These are phyloP conservation scores for Numenius arquata DNA, from an alignment of 2,113 vertebrate species.

Conservation along the genomic window DNA sequence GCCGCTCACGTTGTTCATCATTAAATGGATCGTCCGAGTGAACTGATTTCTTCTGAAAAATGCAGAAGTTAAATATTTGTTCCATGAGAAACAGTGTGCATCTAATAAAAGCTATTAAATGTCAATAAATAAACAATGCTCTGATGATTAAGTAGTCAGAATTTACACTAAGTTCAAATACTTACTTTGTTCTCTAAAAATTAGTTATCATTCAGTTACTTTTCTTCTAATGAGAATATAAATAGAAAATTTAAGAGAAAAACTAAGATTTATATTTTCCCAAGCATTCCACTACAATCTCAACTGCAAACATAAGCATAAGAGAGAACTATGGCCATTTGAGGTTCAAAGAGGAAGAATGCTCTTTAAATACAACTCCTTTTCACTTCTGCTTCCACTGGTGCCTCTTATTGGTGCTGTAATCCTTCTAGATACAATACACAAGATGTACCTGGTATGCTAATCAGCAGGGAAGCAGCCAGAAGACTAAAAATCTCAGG, in stretches of 20 bases:
- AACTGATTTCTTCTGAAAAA: slow-evolving; percentile 74
- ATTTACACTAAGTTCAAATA: neutral
- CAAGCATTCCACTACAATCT: neutral
- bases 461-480: neutral
- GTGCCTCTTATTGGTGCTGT: neutral
- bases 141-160: neutral
- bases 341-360: neutral
- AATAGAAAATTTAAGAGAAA: neutral
- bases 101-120: neutral
- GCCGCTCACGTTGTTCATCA: slow-evolving; percentile 86
- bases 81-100: neutral
- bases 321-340: neutral
- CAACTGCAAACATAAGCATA: neutral
- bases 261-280: neutral
- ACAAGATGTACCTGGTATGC: neutral
- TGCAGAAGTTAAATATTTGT: slow-evolving; percentile 13
- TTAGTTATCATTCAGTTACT: neutral
- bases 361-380: neutral
- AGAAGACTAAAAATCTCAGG: neutral
- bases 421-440: neutral
- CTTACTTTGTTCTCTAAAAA: neutral
- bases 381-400: neutral
- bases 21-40: slow-evolving; percentile 87
- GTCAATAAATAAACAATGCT: neutral
- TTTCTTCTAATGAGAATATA: neutral